Conservation (phyloP, 2,888 invertebrate species). For the Lasius fuliginosus region DNA sequence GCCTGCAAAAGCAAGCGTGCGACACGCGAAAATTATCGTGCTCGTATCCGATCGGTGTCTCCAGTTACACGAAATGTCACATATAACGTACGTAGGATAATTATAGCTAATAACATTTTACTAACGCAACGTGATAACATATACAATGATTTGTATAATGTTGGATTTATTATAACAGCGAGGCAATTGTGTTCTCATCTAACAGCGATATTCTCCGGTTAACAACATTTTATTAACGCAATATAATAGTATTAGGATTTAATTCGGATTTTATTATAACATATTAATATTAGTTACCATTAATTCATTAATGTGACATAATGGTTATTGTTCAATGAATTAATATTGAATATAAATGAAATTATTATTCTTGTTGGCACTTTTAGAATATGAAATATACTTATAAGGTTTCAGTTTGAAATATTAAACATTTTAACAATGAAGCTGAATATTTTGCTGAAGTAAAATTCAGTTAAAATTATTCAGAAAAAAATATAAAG, state of each 20-base stretch:
- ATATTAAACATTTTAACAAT: neutral
- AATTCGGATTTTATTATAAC: neutral
- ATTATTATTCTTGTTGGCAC: conserved; percentile 2
- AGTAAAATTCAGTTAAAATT: neutral
- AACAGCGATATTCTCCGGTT: neutral
- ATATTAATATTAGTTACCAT: neutral
- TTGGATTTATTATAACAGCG: neutral
- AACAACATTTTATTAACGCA: neutral
- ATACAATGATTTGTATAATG: neutral
- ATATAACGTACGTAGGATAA: neutral
- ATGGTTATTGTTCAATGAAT: conserved; percentile 5
- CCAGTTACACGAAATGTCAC: neutral
- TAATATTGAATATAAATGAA: neutral
- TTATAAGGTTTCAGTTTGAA: neutral
- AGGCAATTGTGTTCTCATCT: neutral
- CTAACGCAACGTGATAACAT: conserved; percentile 3
- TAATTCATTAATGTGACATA: neutral
- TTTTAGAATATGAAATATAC: neutral
- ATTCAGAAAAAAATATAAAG: neutral
- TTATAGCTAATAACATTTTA: conserved; percentile 13
- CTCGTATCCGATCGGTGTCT: neutral
- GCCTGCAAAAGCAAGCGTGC: conserved; percentile 85
- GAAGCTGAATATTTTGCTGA: neutral
- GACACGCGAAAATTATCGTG: conserved; percentile 10
- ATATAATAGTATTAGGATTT: neutral